Conservation (phyloP, 92 coral and sea anemone species). For the Palythoa grandis region DNA sequence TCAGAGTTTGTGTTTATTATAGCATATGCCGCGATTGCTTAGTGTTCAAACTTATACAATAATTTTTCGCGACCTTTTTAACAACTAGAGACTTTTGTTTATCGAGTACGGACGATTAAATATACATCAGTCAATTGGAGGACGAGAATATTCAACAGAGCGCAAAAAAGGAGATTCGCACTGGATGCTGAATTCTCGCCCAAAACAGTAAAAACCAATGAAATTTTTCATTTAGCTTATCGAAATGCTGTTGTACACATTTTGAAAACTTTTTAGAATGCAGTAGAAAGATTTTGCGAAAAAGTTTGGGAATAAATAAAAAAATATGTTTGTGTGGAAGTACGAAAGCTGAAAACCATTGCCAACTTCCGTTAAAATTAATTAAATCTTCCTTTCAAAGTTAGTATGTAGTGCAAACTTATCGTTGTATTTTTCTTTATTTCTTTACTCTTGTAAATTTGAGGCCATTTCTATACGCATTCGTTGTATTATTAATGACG, state of each 20-base stretch:
- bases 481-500: constrained; percentile 37
- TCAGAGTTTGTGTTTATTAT: not conserved
- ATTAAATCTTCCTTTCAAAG: not conserved
- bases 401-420: not conserved
- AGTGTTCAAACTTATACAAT: not conserved
- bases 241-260: not conserved
- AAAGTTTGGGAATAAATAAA: not conserved
- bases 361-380: not conserved
- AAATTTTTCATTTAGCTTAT: not conserved
- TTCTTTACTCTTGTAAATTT: not conserved
- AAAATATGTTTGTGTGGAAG: constrained; percentile 2
- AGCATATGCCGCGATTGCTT: constrained; percentile 12
- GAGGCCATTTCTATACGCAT: constrained; percentile 31
- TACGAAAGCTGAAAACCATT: not conserved
- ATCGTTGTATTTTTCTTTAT: not conserved
- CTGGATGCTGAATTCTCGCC: not conserved
- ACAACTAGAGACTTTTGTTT: constrained; percentile 7
- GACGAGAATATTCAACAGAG: not conserved
- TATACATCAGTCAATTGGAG: constrained; percentile 15
- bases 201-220: not conserved
- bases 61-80: constrained; percentile 14
- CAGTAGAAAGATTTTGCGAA: not conserved
- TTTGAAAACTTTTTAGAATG: not conserved
- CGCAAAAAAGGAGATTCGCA: not conserved
- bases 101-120: constrained; percentile 26